These are phyloP conservation scores for Acanthis flammea DNA, from an alignment of 2,797 vertebrate genomes.

Conservation along the genomic window DNA sequence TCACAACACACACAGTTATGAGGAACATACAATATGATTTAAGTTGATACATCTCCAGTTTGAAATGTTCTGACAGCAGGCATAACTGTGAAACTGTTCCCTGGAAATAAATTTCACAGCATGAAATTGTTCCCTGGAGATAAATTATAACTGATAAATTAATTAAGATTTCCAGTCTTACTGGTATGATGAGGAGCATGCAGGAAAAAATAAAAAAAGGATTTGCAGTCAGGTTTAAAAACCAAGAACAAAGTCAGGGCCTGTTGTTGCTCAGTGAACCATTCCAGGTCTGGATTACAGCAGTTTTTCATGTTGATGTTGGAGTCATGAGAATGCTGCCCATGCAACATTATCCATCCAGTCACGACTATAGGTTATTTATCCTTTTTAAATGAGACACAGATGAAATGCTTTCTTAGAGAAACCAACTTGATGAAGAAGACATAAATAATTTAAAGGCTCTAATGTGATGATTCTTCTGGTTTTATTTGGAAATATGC, in stretches of 20 bases:
- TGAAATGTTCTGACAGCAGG: not conserved
- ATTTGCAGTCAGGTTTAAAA: not conserved
- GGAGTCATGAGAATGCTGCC: not conserved
- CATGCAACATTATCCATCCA: not conserved
- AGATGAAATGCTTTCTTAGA: not conserved
- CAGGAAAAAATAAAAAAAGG: not conserved
- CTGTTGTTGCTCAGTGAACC: not conserved
- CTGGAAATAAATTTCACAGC: not conserved
- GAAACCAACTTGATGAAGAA: not conserved
- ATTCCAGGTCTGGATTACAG: not conserved
- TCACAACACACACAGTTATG: slow-evolving; percentile 17
- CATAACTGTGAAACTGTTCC: not conserved
- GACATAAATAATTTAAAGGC: not conserved
- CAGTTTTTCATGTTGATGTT: not conserved
- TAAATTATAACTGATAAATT: not conserved
- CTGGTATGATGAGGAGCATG: not conserved
- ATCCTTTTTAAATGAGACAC: not conserved
- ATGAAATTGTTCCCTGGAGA: not conserved
- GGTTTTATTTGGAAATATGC: not conserved
- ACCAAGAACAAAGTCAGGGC: not conserved
- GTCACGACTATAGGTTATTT: not conserved
- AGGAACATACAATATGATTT: not conserved
- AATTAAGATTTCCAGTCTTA: not conserved
- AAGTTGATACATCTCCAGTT: not conserved
- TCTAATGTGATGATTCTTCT: not conserved